Conservation (phyloP, 2,888 invertebrate genomes). For the Reticulitermes lucifugus region DNA sequence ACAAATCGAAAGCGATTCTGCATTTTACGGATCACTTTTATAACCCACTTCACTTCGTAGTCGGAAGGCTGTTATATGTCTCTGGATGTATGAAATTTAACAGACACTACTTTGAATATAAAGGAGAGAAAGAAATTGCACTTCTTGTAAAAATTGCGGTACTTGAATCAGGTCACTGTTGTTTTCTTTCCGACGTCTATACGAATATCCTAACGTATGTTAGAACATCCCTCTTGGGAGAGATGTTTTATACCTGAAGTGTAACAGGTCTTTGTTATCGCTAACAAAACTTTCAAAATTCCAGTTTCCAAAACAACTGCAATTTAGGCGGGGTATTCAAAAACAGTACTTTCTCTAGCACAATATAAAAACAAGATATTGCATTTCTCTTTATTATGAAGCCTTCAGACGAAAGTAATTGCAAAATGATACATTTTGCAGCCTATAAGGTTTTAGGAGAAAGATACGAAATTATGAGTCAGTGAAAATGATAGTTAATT, state of each 20-base stretch:
- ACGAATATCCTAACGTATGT: not conserved
- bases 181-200: not conserved
- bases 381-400: no score
- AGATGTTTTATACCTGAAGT: conserved; percentile 9
- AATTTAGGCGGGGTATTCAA: no score
- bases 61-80: not conserved
- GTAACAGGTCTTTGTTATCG: not conserved
- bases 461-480: no score
- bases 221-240: not conserved
- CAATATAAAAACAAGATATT: no score
- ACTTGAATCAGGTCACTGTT: not conserved
- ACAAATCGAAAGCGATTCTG: conserved; percentile 6
- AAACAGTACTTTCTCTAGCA: no score
- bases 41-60: conserved; percentile 10
- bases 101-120: conserved; percentile 2
- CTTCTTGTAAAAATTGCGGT: not conserved
- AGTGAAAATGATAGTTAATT: no score
- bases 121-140: not conserved
- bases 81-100: not conserved
- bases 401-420: no score
- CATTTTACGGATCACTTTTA: not conserved
- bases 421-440: no score
- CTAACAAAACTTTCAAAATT: not conserved
- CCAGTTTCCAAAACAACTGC: not conserved
- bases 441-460: no score